Conservation (phyloP, 1,140 invertebrate genomes). For the Triops longicaudatus region DNA sequence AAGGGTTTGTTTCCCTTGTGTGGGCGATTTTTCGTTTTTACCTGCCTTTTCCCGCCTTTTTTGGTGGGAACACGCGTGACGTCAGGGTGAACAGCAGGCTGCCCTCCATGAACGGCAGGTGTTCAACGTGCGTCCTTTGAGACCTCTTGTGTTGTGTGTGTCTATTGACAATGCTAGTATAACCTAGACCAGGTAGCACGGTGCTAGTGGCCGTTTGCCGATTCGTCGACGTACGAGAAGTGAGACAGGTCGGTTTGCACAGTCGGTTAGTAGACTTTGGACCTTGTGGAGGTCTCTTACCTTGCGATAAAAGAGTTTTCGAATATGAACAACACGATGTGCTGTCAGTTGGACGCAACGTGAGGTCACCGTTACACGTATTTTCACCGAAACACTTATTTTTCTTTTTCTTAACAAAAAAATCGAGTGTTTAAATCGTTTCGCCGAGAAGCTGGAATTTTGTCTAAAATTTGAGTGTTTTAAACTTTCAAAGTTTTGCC, state of each 20-base stretch:
- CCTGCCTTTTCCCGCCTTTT: not conserved
- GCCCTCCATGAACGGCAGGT: not conserved
- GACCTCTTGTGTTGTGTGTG: not conserved
- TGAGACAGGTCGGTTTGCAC: not conserved
- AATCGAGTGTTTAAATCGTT: too few species aligned
- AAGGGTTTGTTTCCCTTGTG: too few species aligned
- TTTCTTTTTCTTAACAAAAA: too few species aligned
- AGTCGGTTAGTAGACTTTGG: constrained; percentile 11
- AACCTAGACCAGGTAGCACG: too few species aligned
- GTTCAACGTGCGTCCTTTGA: not conserved
- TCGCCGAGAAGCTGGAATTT: too few species aligned
- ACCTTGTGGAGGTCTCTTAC: not conserved
- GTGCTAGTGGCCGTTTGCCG: too few species aligned
- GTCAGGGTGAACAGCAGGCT: not conserved
- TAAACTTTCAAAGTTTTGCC: not conserved
- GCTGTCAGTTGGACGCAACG: too few species aligned
- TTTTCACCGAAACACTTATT: too few species aligned
- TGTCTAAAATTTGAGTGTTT: too few species aligned
- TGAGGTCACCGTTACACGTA: too few species aligned
- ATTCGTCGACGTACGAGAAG: too few species aligned
- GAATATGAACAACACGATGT: not conserved
- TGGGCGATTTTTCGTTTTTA: not conserved
- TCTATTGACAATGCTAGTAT: not conserved
- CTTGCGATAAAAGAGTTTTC: not conserved
- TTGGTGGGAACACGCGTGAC: not conserved